phyloP scores from a whole-genome alignment of 2,888 invertebrate species.

The Toxonevra muliebris region DNA sequence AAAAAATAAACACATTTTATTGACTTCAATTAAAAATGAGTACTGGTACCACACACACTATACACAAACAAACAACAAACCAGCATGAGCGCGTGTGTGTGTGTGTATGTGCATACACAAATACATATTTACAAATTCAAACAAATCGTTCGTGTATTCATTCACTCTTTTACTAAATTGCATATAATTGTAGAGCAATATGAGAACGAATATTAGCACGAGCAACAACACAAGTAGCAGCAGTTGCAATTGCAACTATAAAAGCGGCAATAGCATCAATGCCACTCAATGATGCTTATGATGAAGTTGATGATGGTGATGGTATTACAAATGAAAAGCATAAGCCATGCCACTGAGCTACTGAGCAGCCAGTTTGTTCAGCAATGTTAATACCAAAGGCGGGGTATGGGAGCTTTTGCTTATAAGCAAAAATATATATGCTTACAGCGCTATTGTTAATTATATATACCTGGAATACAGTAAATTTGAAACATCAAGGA shows the following conservation, averaged over 20 bases:
- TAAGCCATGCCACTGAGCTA: no score
- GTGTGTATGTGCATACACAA: not conserved
- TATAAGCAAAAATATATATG: no score
- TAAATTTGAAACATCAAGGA: no score
- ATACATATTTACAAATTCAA: not conserved
- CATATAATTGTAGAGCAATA: not conserved
- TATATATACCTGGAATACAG: no score
- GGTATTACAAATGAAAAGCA: no score
- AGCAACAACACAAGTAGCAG: not conserved
- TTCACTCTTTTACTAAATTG: not conserved
- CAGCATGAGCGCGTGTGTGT: not conserved
- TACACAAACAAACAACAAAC: not conserved
- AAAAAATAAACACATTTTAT: not conserved
- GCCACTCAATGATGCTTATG: not conserved
- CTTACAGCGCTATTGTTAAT: no score
- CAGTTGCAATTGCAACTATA: not conserved
- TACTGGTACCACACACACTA: not conserved
- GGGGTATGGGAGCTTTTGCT: no score
- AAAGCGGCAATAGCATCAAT: not conserved
- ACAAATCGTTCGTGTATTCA: not conserved
- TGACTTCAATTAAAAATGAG: conserved; percentile 7
- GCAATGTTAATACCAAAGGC: no score
- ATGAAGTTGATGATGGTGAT: no score
- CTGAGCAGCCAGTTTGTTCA: no score
- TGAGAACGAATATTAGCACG: not conserved